phyloP scores from a whole-genome alignment of 2,888 invertebrate species.

The Parnassius smintheus region DNA sequence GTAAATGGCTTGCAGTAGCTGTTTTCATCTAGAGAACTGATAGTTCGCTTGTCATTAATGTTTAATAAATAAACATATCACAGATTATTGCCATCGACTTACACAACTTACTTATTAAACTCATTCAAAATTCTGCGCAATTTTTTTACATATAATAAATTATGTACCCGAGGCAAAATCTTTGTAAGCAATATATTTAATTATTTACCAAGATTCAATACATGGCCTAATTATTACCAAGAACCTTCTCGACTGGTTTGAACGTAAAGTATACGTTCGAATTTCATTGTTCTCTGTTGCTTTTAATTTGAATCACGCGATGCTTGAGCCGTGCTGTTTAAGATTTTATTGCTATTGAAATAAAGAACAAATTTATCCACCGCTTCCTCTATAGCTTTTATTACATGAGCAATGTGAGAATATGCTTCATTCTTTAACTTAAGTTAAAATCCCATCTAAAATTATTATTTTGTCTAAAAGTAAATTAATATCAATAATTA shows the following conservation, averaged over 20 bases:
- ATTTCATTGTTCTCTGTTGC: slow-evolving; percentile 16
- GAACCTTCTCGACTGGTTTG: slow-evolving; percentile 13
- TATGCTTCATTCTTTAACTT: background rate
- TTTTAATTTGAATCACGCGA: slow-evolving; percentile 1
- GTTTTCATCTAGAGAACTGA: no score
- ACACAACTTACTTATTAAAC: no score
- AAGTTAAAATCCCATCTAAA: background rate
- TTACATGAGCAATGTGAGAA: background rate
- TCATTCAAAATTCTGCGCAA: no score
- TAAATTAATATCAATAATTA: no score
- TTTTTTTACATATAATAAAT: no score
- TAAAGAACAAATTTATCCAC: background rate
- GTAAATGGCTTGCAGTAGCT: no score
- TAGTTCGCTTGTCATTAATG: no score
- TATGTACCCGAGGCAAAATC: background rate
- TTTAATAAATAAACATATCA: no score
- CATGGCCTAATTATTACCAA: slow-evolving; percentile 6
- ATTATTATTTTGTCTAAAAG: slow-evolving; percentile 8
- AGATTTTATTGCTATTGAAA: background rate
- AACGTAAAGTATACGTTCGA: slow-evolving; percentile 6
- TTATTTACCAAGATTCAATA: slow-evolving; percentile 11
- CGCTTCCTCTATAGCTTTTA: slow-evolving; percentile 2
- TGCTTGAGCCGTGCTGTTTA: background rate
- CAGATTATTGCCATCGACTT: no score
- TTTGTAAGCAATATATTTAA: slow-evolving; percentile 2